Evolutionary conservation across 2,797 vertebrate species (phyloP).

Genomic region (Melanotaenia nigrans): DNA sequence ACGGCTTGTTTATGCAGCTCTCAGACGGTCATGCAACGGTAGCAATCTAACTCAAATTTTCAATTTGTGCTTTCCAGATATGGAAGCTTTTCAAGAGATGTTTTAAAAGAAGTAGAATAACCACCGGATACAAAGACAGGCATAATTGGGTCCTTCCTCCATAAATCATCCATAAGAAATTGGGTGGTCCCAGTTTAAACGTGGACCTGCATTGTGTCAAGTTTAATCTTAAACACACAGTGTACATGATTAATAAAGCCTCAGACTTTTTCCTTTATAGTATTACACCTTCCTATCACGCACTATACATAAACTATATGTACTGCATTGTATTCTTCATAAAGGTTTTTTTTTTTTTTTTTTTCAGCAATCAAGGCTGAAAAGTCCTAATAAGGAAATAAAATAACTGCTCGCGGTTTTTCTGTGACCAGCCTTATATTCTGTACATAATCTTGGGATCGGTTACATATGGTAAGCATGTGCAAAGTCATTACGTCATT

Average conservation of each 20-base stretch:
- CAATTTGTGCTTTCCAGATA: constrained; percentile 16
- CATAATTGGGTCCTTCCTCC: constrained; percentile 19
- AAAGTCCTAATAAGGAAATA: constrained; percentile 19
- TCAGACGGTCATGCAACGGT: not conserved
- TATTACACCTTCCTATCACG: not conserved
- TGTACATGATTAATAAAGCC: not conserved
- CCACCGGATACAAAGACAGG: constrained; percentile 2
- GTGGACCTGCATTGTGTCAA: not conserved
- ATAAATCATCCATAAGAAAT: constrained; percentile 13
- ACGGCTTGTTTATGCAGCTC: not conserved
- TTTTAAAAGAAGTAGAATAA: constrained; percentile 35
- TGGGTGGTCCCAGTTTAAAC: constrained; percentile 19
- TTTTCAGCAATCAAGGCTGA: constrained; percentile 7
- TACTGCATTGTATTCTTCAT: constrained; percentile 1
- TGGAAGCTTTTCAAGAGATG: constrained; percentile 15
- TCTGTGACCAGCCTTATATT: constrained; percentile 10
- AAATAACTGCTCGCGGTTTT: constrained; percentile 18
- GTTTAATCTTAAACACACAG: not conserved
- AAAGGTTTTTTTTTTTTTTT: not conserved
- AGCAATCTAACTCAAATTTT: constrained; percentile 6
- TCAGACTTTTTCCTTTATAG: not conserved
- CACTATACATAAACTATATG: not conserved
- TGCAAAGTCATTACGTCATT: constrained; percentile 58
- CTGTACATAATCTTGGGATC: constrained; percentile 32
- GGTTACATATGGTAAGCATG: constrained; percentile 57